Conservation (phyloP, 1,140 invertebrate species). For the Panulirus ornatus region DNA sequence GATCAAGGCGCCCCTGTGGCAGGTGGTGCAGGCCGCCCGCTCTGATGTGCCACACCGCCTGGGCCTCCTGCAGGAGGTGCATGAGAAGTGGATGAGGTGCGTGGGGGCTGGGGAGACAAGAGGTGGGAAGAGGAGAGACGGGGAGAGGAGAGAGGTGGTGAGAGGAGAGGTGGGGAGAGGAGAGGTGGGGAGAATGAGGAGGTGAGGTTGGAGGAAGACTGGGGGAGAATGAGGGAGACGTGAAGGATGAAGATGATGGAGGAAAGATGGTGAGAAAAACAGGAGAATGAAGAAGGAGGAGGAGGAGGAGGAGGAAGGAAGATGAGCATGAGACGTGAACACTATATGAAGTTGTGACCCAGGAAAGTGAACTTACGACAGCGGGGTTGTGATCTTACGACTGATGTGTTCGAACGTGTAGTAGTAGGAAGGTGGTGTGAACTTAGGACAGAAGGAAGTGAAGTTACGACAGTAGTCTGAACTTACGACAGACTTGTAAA, state of each 20-base stretch:
- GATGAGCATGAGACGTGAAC: too few relatives aligned
- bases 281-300: background rate
- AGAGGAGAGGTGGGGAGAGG: background rate
- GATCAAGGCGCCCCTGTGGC: background rate
- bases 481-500: too few relatives aligned
- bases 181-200: background rate
- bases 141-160: background rate
- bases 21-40: background rate
- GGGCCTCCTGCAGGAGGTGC: background rate
- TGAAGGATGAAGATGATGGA: background rate
- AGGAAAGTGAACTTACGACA: too few relatives aligned
- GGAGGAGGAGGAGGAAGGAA: background rate
- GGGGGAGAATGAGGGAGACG: background rate
- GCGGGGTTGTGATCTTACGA: too few relatives aligned
- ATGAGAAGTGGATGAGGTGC: background rate
- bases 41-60: background rate
- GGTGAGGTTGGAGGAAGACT: background rate
- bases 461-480: too few relatives aligned
- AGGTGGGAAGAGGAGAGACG: background rate
- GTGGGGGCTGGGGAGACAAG: background rate
- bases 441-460: too few relatives aligned
- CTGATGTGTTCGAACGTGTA: too few relatives aligned
- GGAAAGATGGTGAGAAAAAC: background rate
- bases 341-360: too few relatives aligned
- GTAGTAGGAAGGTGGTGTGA: too few relatives aligned